These are phyloP conservation scores for Phoxinus dragarum DNA, from an alignment of 2,797 vertebrate genomes.

Conservation along the genomic window DNA sequence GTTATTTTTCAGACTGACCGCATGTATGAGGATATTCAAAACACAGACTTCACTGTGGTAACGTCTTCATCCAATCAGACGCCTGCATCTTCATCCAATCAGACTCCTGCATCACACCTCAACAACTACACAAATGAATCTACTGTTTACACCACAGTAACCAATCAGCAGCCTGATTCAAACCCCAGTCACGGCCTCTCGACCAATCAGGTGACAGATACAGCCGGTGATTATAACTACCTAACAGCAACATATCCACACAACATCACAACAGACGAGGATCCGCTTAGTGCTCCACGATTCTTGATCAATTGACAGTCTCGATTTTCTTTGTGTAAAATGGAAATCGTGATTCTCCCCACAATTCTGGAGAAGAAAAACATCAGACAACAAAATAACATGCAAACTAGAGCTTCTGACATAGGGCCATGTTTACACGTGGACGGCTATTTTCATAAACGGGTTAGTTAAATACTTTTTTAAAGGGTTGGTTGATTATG, in stretches of 20 bases:
- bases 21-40: not conserved
- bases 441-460: too few relatives aligned
- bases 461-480: too few relatives aligned
- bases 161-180: not conserved
- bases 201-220: not conserved
- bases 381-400: too few relatives aligned
- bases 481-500: too few relatives aligned
- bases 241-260: not conserved
- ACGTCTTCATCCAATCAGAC: not conserved
- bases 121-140: not conserved
- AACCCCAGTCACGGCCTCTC: not conserved
- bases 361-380: too few relatives aligned
- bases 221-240: not conserved
- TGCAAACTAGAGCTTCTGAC: too few relatives aligned
- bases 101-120: not conserved
- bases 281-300: too few relatives aligned
- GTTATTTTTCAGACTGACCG: not conserved
- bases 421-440: too few relatives aligned
- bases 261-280: not conserved
- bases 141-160: not conserved
- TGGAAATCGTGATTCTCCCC: too few relatives aligned
- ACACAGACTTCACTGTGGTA: accelerated
- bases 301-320: too few relatives aligned
- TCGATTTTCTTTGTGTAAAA: too few relatives aligned
- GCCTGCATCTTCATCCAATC: not conserved